phyloP scores from a whole-genome alignment of 2,113 vertebrate genomes.

The Buteo buteo region DNA sequence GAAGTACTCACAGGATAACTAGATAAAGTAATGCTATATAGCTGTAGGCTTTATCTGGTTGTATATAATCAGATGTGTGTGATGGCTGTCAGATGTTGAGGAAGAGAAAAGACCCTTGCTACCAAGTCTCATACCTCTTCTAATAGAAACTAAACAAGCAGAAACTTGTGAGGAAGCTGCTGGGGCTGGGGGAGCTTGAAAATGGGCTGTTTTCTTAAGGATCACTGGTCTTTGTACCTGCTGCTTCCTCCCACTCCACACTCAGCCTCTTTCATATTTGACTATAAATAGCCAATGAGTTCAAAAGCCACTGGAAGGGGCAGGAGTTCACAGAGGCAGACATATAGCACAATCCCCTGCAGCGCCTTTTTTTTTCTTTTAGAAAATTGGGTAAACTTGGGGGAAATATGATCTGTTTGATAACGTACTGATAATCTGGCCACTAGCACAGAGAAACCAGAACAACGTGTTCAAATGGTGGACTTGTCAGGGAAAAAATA shows the following conservation, averaged over 20 bases:
- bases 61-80: not conserved
- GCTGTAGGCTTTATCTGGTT: not conserved
- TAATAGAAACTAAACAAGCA: not conserved
- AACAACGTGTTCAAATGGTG: not conserved
- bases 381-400: not conserved
- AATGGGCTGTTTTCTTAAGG: not conserved
- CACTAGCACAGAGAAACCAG: not conserved
- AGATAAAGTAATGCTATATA: not conserved
- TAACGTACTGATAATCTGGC: not conserved
- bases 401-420: not conserved
- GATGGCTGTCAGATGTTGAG: not conserved
- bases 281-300: fast-evolving
- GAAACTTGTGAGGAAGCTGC: not conserved
- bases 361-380: not conserved
- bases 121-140: not conserved
- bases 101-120: not conserved
- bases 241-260: not conserved
- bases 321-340: not conserved
- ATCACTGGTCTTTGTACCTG: not conserved
- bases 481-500: not conserved
- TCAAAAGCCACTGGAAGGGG: not conserved
- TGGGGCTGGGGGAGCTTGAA: not conserved
- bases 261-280: not conserved
- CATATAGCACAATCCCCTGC: fast-evolving
- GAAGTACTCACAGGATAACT: not conserved